Evolutionary conservation across 2,888 invertebrate genomes (phyloP), one percentile per base, ranked within the genome.

Genomic region (Diarsia brunnea): DNA sequence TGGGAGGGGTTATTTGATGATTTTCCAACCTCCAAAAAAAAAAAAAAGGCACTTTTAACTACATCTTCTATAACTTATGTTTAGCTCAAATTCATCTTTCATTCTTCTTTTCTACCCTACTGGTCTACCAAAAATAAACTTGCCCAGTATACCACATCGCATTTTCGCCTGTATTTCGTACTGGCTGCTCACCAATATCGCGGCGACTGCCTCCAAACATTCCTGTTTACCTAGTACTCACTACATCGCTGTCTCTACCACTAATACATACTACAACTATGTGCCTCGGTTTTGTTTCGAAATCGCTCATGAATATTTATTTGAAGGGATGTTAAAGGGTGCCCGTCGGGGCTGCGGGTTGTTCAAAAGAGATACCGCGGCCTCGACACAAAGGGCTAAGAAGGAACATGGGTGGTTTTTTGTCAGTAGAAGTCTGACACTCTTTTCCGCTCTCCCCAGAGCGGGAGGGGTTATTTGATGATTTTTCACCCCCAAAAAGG

Each of bases 161-260:
- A 63, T n/a, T 71, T 78, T 86, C 38, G 38, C 38, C 38, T 38
- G 8, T 1, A 8, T 38, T 38, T 8, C 76, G 49, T 53, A 43
- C 53, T 60, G 43, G 4, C 47, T 24, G 69, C 61, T 69, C 73
- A 79, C 69, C 84, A 85, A 87, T 84, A 87, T 83, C 76, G 82
- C 70, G 66, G 77, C 84, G 83, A 53, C 63, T 75, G 73, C 61
- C 84, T 73, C 85, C 83, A 76, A 84, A 87, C 88, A 89, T 89
- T 89, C 87, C 84, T 82, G 87, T 89, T 86, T 87, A 86, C 79
- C 79, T 78, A 78, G 86, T 85, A 82, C 84, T 84, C 60, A 78
- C 82, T 78, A 47, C 84, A 73, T 69, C 43, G 24, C 43, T 24
- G 61, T 12, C 58, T 69, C 81, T 24, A 38, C 58, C 16, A 58